Conservation (phyloP, 2,888 invertebrate species). For the Plagodis dolabraria region DNA sequence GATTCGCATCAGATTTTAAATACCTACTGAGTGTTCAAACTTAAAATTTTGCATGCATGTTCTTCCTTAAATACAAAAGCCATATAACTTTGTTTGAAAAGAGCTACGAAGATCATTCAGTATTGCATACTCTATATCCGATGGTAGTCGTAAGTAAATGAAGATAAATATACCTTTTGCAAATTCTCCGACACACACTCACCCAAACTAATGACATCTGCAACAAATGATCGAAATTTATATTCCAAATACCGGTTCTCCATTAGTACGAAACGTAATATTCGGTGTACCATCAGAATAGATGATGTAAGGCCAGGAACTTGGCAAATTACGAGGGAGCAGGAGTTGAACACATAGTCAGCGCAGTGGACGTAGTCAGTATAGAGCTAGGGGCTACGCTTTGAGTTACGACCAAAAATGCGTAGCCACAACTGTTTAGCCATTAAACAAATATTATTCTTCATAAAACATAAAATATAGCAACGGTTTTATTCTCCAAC, state of each 20-base stretch:
- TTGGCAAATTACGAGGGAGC: conserved; percentile 29
- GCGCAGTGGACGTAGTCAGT: conserved; percentile 11
- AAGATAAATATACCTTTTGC: not conserved
- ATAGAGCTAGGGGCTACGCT: not conserved
- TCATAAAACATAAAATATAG: too few species aligned
- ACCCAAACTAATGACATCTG: conserved; percentile 4
- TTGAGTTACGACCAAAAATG: too few species aligned
- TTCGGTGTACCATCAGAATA: conserved; percentile 28
- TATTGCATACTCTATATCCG: too few species aligned
- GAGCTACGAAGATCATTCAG: too few species aligned
- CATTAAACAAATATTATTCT: too few species aligned
- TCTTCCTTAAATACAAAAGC: too few species aligned
- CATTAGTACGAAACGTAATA: conserved; percentile 18
- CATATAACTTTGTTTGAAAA: too few species aligned
- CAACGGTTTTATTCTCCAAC: too few species aligned
- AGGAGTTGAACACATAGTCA: conserved; percentile 9
- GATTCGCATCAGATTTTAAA: too few species aligned
- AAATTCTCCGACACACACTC: not conserved
- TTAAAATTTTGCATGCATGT: too few species aligned
- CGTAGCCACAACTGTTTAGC: too few species aligned
- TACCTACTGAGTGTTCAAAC: too few species aligned
- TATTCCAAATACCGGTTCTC: conserved; percentile 11
- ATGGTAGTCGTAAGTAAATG: not conserved
- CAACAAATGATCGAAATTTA: conserved; percentile 17
- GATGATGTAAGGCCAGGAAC: conserved; percentile 33